Evolutionary conservation across 2,113 vertebrate species (phyloP), one percentile per base, ranked within the genome.

Genomic region (Stegastes partitus): DNA sequence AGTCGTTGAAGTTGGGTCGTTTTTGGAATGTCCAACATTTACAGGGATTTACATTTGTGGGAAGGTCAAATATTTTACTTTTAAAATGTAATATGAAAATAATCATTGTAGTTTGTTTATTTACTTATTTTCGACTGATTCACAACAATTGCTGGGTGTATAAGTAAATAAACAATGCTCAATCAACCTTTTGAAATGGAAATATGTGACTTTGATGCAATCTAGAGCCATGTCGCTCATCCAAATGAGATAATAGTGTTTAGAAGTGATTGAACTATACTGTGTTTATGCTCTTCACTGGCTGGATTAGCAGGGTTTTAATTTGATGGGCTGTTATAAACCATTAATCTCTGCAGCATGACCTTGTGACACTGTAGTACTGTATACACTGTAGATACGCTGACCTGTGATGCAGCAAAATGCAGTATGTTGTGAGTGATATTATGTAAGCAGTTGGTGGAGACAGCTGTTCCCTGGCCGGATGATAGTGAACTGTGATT

Each of bases 171-270:
- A n/a, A 9, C 8, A 2, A 34, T 66, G 54, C 58, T 44, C 67
- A 28, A 18, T 72, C 47, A 53, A 68, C 22, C 82, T 31, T 81
- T 74, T 80, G 64, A 87, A 80, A 82, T 75, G 71, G 81, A 80
- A 82, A 73, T 84, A 53, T 58, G 25, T 65, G 64, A 39, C 77
- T 81, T 80, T 84, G 83, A 68, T 79, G 71, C 42, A 62, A 45
- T 76, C 66, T 70, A 28, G 53, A 73, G 63, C 59, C n/a, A 0
- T n/a, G 31, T 25, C 73, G n/a, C 12, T 78, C 55, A 70, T 74
- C 74, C 77, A 26, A 77, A 74, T 82, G 49, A 75, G 77, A 82
- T 79, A 67, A 90, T 85, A 68, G 57, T 19, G 12, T 70, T 77
- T 59, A 14, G 73, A 59, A 66, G 66, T n/a, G 74, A 54, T 22